These are phyloP conservation scores for Scotopteryx bipunctaria DNA, from an alignment of 2,888 invertebrate species.

Conservation along the genomic window DNA sequence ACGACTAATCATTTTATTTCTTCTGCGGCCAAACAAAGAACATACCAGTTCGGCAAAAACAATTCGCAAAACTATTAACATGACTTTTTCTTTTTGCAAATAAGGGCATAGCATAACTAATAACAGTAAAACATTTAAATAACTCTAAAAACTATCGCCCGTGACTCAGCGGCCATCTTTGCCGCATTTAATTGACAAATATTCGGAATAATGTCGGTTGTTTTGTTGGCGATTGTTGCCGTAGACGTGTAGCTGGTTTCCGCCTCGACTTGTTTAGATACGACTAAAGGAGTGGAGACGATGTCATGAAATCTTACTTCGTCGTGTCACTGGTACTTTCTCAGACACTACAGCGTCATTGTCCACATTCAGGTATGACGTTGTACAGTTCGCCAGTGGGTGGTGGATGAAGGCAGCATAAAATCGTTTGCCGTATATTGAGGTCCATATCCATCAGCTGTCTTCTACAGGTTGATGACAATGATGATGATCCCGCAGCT, in stretches of 20 bases:
- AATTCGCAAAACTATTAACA: constrained; percentile 31
- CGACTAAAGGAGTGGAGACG: constrained; percentile 18
- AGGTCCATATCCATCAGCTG: too few relatives aligned
- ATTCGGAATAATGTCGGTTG: constrained; percentile 46
- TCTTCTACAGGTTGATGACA: too few relatives aligned
- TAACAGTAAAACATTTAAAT: constrained; percentile 65
- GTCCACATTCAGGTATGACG: too few relatives aligned
- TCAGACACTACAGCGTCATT: neutral
- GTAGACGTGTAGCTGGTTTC: constrained; percentile 56
- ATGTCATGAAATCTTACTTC: neutral
- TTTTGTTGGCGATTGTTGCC: constrained; percentile 50
- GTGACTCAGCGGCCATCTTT: constrained; percentile 57
- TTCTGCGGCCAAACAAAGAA: constrained; percentile 23
- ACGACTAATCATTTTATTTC: neutral
- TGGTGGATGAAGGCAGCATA: too few relatives aligned
- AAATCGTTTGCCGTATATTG: too few relatives aligned
- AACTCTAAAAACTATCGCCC: constrained; percentile 44
- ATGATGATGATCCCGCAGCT: too few relatives aligned
- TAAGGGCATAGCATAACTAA: constrained; percentile 33
- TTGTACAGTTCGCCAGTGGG: too few relatives aligned
- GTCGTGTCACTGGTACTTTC: neutral
- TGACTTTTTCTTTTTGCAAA: constrained; percentile 36
- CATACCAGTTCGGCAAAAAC: constrained; percentile 22
- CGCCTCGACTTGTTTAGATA: constrained; percentile 46
- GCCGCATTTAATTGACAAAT: constrained; percentile 73